Conservation (phyloP, 2,888 invertebrate species). For the Synergus laeviventris region DNA sequence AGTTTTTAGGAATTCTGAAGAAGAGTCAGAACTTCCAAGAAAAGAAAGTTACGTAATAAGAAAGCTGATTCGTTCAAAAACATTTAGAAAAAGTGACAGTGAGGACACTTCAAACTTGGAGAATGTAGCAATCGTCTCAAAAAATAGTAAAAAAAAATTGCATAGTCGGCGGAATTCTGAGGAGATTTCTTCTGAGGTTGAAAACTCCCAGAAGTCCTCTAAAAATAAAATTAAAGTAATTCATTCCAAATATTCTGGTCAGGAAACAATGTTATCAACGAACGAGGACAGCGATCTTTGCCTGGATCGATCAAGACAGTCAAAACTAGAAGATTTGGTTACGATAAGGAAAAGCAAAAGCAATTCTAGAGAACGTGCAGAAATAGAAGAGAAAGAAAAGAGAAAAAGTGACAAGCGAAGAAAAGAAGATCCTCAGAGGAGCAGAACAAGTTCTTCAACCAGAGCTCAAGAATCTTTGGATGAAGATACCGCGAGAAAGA, state of each 20-base stretch:
- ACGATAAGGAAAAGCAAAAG: neutral
- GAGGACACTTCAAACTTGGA: constrained; percentile 32
- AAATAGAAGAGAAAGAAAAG: constrained; percentile 10
- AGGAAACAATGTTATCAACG: constrained; percentile 54
- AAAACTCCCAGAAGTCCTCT: constrained; percentile 32
- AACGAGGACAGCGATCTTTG: constrained; percentile 47
- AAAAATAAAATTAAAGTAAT: constrained; percentile 33
- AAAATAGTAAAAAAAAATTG: constrained; percentile 25
- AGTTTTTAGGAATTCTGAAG: constrained; percentile 18
- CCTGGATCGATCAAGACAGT: constrained; percentile 3
- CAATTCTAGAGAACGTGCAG: neutral
- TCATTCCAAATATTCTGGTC: constrained; percentile 45
- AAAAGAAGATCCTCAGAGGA: constrained; percentile 50
- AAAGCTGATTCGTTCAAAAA: constrained; percentile 18
- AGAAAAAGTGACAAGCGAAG: constrained; percentile 25
- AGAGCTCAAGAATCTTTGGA: constrained; percentile 40
- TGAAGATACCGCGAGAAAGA: constrained; percentile 34
- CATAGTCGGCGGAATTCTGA: constrained; percentile 35
- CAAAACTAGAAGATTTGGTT: neutral
- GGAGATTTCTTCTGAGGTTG: constrained; percentile 34
- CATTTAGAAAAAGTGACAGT: constrained; percentile 7
- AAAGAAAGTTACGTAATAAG: neutral
- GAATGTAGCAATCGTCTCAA: constrained; percentile 17
- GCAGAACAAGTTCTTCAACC: constrained; percentile 44
- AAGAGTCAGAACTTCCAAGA: neutral